Evolutionary conservation across 2,888 invertebrate species (phyloP), one percentile per base, ranked within the genome.

Genomic region (Ophraella communa): DNA sequence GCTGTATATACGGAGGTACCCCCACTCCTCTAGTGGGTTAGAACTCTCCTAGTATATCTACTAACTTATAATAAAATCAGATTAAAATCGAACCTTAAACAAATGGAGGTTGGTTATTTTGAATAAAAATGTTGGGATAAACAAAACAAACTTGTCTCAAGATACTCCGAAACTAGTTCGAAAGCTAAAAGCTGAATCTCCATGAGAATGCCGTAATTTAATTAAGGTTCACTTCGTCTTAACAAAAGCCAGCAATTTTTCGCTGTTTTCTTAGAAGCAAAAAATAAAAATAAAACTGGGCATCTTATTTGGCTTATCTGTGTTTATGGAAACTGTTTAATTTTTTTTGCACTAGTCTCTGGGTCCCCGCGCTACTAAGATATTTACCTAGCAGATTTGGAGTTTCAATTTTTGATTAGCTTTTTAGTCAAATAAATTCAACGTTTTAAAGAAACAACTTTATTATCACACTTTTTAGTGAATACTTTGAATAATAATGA

Each of bases 151-250:
- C 55, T 18, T 51, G 59, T 63, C 60, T 60, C 62, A 44, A 30
- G 56, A 52, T 45, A 55, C n/a, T n/a, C 45, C 44, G 20, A 56
- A 49, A 51, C 58, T 45, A 39, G 58, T 62, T 55, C 54, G 24
- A 55, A 58, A 33, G 35, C 59, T 42, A 24, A 33, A 39, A 62
- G 63, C 63, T 52, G 45, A 66, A 66, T 66, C 56, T 63, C 66
- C 59, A 65, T 65, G 53, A 66, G 59, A 66, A 52, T 49, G 52
- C 60, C 35, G 51, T 66, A 59, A 66, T 66, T 66, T 66, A 56
- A 63, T 66, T 60, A 63, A 30, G 45, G 58, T 45, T 35, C 2
- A 8, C 21, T 56, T 54, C 45, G 60, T 66, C 59, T 55, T 60
- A 44, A 35, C 21, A 59, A 63, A 60, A 63, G 51, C 49, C 44